Base-by-base conservation (phyloP, 2,888 invertebrate genomes). In the Flabesymbios commensalis region DNA sequence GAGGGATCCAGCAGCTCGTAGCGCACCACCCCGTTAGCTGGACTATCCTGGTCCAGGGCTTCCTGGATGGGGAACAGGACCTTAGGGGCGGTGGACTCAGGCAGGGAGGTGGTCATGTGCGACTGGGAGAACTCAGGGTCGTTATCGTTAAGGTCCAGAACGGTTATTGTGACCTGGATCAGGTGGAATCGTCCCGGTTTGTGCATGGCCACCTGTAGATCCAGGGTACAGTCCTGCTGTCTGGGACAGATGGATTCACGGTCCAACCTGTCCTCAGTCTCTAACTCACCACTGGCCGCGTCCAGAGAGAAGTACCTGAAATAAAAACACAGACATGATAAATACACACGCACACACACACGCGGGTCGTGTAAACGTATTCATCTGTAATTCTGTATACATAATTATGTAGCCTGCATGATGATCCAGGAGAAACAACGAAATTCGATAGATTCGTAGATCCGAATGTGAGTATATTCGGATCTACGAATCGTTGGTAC, bases 71-170 rank as follows among this genome's bases (percentile, higher is more conserved):
- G 24, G 26, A 62, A 31, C 7, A n/a, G 33, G 19, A 47, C 48
- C 3, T 29, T 56, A 3, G 45, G 22, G 3, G 43, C 36, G 2
- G 57, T 43, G n/a, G 64, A 59, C 42, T 67, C 67, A 1, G 41
- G 33, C 17, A 67, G 49, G 19, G 33, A 26, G 10, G 59, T 28
- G 19, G 45, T 31, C 17, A 55, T 45, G 1, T 39, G 24, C 7
- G 22, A 26, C 17, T 62, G 56, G 19, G 31, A 41, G 59, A 70
- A 70, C 36, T 63, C 42, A 3, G 70, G 70, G 26, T 29, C 39
- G 57, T 70, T 67, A 42, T 70, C 70, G 51, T 70, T 70, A 39
- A 65, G 51, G 48, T 70, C 70, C 10, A 48, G 17, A 36, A 70
- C 53, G 28, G 62, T 60, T 19, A 70, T 59, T 17, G 45, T 61